Percentiles rank a stretch among this genome's conserved stretches.
These are phyloP conservation scores for Achatina immaculata DNA, from an alignment of 1,140 invertebrate genomes.

Conservation along the genomic window DNA sequence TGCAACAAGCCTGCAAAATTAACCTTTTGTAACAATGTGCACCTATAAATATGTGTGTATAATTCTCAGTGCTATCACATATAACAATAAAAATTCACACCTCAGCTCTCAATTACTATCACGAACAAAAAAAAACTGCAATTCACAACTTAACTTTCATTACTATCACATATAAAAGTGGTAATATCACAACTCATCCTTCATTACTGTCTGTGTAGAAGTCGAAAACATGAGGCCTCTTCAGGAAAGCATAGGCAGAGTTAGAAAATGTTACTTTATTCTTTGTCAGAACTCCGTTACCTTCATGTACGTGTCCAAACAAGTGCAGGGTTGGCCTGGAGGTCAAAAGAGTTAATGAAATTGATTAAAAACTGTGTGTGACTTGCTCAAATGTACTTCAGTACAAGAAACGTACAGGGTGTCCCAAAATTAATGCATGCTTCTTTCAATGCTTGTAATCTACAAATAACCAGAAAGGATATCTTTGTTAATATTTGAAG, in stretches of 20 bases:
- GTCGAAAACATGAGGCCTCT: slow-evolving; percentile 42
- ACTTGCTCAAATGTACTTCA: neutral
- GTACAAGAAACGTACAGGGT: neutral
- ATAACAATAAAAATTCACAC: neutral
- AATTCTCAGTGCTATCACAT: neutral
- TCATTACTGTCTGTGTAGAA: slow-evolving; percentile 34
- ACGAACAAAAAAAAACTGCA: neutral
- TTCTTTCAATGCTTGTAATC: neutral
- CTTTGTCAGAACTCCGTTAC: slow-evolving; percentile 29
- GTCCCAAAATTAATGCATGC: neutral
- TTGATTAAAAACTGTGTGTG: neutral
- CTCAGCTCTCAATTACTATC: neutral
- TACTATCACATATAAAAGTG: neutral
- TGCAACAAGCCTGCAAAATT: too few species aligned
- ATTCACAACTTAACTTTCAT: neutral
- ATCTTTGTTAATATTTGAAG: too few species aligned
- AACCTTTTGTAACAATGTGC: neutral
- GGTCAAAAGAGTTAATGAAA: slow-evolving; percentile 5
- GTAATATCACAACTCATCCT: too few species aligned
- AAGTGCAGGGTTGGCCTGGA: slow-evolving; percentile 43
- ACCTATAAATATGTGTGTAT: neutral
- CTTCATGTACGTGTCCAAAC: slow-evolving; percentile 47
- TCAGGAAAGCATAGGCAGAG: slow-evolving; percentile 34
- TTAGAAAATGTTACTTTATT: slow-evolving; percentile 45
- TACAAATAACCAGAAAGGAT: neutral